These are phyloP conservation scores for Acleris laterana DNA, from an alignment of 2,888 invertebrate species.

Conservation along the genomic window DNA sequence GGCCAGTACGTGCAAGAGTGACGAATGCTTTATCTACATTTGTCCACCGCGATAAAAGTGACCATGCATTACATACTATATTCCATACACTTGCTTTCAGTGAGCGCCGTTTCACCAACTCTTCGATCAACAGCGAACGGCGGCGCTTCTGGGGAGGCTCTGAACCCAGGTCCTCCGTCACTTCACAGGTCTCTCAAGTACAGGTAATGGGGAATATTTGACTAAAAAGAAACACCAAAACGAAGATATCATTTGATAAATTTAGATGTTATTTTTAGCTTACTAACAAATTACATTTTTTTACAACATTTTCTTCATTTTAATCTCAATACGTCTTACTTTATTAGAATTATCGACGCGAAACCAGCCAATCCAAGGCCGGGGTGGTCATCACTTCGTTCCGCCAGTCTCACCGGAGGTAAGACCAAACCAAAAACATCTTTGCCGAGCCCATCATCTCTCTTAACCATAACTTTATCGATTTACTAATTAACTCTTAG, in stretches of 20 bases:
- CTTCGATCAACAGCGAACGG: constrained; percentile 76
- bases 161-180: constrained; percentile 75
- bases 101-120: constrained; percentile 74
- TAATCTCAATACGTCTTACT: not conserved
- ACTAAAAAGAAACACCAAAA: not conserved
- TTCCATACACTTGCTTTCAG: constrained; percentile 44
- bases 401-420: constrained; percentile 94
- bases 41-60: too few relatives aligned
- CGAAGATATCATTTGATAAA: too few relatives aligned
- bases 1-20: too few relatives aligned
- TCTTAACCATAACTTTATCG: constrained; percentile 45
- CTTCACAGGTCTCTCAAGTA: constrained; percentile 74
- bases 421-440: constrained; percentile 42
- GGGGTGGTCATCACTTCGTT: constrained; percentile 96
- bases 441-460: constrained; percentile 32
- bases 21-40: too few relatives aligned
- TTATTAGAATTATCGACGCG: constrained; percentile 76
- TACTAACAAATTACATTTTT: not conserved
- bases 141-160: constrained; percentile 76
- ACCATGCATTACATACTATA: too few relatives aligned
- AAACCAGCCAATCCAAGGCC: constrained; percentile 86
- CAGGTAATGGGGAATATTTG: constrained; percentile 53
- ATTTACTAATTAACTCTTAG: constrained; percentile 45
- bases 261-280: too few relatives aligned
- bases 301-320: too few relatives aligned